These are phyloP conservation scores for Acrossocheilus wenchowensis DNA, from an alignment of 2,797 vertebrate species.

Conservation along the genomic window DNA sequence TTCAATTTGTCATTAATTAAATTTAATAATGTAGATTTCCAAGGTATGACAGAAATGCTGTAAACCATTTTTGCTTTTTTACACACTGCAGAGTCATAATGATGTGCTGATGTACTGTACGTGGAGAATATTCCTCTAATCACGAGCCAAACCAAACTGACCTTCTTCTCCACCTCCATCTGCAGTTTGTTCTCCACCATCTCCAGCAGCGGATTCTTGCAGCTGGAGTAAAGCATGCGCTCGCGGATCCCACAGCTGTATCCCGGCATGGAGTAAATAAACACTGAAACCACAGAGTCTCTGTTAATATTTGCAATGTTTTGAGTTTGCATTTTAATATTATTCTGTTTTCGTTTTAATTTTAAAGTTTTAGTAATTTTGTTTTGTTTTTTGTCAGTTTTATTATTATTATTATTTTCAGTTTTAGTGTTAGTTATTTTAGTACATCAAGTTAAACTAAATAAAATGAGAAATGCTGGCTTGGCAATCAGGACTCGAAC, in stretches of 20 bases:
- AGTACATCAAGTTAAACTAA: no score
- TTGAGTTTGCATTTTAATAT: no score
- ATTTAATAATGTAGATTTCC: neutral
- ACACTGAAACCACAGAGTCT: slow-evolving; percentile 78
- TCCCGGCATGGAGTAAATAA: slow-evolving; percentile 99
- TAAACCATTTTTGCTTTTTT: neutral
- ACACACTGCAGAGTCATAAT: neutral
- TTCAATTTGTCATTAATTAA: neutral
- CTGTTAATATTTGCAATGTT: no score
- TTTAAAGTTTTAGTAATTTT: no score
- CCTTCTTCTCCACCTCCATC: slow-evolving; percentile 92
- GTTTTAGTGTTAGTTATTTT: no score
- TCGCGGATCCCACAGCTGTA: slow-evolving; percentile 95
- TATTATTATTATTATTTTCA: no score
- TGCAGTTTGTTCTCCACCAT: slow-evolving; percentile 87
- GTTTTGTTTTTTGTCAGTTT: no score
- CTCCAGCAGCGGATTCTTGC: slow-evolving; percentile 91
- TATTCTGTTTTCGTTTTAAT: no score
- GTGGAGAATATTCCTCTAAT: neutral
- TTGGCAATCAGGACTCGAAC: no score
- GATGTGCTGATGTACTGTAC: neutral
- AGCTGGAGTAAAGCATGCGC: slow-evolving; percentile 98
- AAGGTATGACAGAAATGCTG: neutral
- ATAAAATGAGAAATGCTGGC: no score
- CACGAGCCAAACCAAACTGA: slow-evolving; percentile 61